Evolutionary conservation across 2,888 invertebrate genomes (phyloP).

Genomic region (Miltochrista miniata): DNA sequence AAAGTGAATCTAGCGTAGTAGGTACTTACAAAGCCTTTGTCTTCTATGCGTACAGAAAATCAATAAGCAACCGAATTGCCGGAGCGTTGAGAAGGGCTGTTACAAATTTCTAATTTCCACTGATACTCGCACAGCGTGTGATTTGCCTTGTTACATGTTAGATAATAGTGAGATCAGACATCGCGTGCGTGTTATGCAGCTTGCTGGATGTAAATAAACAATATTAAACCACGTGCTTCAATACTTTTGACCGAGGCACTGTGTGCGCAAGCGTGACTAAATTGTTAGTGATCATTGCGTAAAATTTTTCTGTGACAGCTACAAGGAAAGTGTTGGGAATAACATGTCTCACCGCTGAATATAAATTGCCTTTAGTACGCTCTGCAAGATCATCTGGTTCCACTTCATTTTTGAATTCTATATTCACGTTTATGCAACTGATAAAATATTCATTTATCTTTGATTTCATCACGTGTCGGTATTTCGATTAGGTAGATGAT

Average conservation of each 20-base stretch:
- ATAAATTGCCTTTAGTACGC: background rate
- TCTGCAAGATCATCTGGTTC: background rate
- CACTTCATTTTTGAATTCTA: too few relatives aligned
- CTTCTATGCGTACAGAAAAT: slow-evolving; percentile 26
- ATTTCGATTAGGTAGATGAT: too few relatives aligned
- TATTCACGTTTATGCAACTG: background rate
- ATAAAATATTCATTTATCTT: background rate
- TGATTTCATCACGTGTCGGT: background rate
- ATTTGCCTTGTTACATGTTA: slow-evolving; percentile 11
- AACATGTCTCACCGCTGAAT: background rate
- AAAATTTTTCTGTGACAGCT: slow-evolving; percentile 19
- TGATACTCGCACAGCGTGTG: slow-evolving; percentile 12
- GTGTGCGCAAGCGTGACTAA: slow-evolving; percentile 29
- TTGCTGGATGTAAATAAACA: slow-evolving; percentile 59
- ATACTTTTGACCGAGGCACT: slow-evolving; percentile 11
- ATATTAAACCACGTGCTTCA: slow-evolving; percentile 42
- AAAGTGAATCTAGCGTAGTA: too few relatives aligned
- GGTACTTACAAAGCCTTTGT: slow-evolving; percentile 3
- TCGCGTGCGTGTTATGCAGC: slow-evolving; percentile 32
- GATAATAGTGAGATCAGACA: slow-evolving; percentile 22
- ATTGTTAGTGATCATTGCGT: slow-evolving; percentile 18
- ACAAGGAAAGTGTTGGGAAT: slow-evolving; percentile 13
- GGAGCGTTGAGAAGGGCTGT: background rate
- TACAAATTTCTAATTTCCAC: slow-evolving; percentile 1
- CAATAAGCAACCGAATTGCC: slow-evolving; percentile 27